Base-by-base conservation (phyloP, 2,113 vertebrate species). In the Carassius carassius region DNA sequence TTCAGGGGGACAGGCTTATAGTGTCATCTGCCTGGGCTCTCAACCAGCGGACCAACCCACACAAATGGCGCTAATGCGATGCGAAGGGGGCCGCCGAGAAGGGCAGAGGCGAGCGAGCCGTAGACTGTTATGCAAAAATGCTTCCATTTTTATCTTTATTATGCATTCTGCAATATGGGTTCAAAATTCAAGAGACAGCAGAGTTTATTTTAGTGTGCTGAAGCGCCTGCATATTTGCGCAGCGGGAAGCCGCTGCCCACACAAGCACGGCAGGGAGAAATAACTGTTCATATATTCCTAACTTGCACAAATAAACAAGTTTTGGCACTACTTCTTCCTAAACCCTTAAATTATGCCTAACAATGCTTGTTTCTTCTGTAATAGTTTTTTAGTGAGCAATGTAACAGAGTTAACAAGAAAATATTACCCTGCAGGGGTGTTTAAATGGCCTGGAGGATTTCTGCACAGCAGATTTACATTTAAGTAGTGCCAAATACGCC, bases 11-110 rank as follows among this genome's bases (percentile, higher is more conserved):
- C 58, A 35, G 74, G 67, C 77, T 78, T 84, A 83, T 67, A 85
- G 86, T 81, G 85, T 88, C 87, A 88, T 88, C 87, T 81, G 87
- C 87, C 81, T 85, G 81, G 84, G 84, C 84, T 88, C 87, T 88
- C 74, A 85, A 88, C 69, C 80, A 83, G 58, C 0, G 17, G 73
- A 82, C 47, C 87, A 67, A 78, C 85, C 85, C 84, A 85, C 56
- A 60, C 56, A 21, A 60, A 60, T 9, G 56, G 19, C 87, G 47
- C 80, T 82, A 82, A 85, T 49, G 72, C 14, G 79, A 49, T 44
- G 37, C 16, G 37, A 62, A 29, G 78, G 76, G 54, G 70, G 70
- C 41, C 63, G 17, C 44, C 47, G 17, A 37, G 67, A n/a, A 80
- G 56, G 63, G 87, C 70, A 75, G 58, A 85, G 73, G 69, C 54